Evolutionary conservation across 2,797 vertebrate genomes (phyloP), one percentile per base, ranked within the genome.

Genomic region (Sus cebifrons): DNA sequence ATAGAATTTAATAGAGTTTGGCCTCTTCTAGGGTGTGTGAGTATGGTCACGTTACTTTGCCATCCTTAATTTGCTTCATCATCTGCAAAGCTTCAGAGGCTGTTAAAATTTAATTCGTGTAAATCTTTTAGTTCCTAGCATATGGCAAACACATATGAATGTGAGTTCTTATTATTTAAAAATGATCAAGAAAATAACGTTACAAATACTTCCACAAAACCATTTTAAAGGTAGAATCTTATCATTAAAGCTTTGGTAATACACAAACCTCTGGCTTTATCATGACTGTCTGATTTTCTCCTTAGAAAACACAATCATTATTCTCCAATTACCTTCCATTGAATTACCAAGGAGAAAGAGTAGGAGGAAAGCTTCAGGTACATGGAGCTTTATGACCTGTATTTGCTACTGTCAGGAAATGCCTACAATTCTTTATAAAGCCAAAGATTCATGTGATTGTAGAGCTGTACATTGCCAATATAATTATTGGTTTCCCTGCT

Each of bases 31-130:
- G 77, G 14, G 8, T 23, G 0, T 86, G 15, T 88, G 85, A 79
- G 52, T 14, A 62, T 95, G 8, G 32, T 2, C 6, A 83, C 79
- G 11, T 94, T 56, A 21, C 25, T 89, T 32, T 56, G 20, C 20
- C 15, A 94, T 16, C 8, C 3, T 32, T 64, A 86, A 44, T 82
- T 91, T 71, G 32, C 74, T 93, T 77, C n/a, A 79, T 73, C 10
- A 52, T 68, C 29, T 74, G 62, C 49, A 54, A 95, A 70, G 3
- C 10, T 27, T 90, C 49, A 68, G 8, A 91, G 4, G 40, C 75
- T 62, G 27, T 77, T 36, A 67, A 91, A 83, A 52, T 23, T 77
- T 77, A 92, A 84, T 96, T 97, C 21, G 75, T n/a, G 9, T n/a
- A 86, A 88, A 91, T 9, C 18, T 44, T 20, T 82, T n/a, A 54